Conservation (phyloP, 2,888 invertebrate species). For the Caenorhabditis sp. region DNA sequence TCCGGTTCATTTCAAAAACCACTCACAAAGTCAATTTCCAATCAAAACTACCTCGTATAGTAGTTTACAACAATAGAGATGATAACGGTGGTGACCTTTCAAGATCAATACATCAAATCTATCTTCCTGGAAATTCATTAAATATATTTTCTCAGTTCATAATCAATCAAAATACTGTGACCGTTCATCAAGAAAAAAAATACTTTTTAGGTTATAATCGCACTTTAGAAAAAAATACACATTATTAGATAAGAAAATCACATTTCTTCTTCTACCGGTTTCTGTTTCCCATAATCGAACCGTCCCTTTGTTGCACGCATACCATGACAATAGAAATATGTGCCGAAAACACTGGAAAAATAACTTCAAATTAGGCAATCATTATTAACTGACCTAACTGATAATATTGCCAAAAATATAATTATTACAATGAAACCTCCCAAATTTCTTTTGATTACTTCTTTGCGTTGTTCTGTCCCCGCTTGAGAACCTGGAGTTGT, state of each 20-base stretch:
- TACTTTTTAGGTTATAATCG: too few species aligned
- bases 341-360: constrained; percentile 51
- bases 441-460: constrained; percentile 20
- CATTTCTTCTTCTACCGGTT: constrained; percentile 14
- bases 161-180: too few species aligned
- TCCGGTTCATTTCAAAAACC: too few species aligned
- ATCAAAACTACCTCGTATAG: too few species aligned
- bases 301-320: constrained; percentile 61
- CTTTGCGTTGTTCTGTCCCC: constrained; percentile 14
- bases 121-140: too few species aligned
- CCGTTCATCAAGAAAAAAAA: not conserved
- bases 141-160: too few species aligned
- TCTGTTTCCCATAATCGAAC: constrained; percentile 48
- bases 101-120: too few species aligned
- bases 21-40: too few species aligned
- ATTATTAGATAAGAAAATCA: too few species aligned
- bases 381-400: constrained; percentile 13
- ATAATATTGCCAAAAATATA: constrained; percentile 7
- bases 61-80: too few species aligned
- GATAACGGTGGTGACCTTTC: too few species aligned
- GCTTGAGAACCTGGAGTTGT: constrained; percentile 4
- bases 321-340: constrained; percentile 64
- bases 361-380: not conserved
- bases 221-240: too few species aligned
- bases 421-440: constrained; percentile 23